Base-by-base conservation (phyloP, 2,113 vertebrate genomes). In the Isichthys henryi region DNA sequence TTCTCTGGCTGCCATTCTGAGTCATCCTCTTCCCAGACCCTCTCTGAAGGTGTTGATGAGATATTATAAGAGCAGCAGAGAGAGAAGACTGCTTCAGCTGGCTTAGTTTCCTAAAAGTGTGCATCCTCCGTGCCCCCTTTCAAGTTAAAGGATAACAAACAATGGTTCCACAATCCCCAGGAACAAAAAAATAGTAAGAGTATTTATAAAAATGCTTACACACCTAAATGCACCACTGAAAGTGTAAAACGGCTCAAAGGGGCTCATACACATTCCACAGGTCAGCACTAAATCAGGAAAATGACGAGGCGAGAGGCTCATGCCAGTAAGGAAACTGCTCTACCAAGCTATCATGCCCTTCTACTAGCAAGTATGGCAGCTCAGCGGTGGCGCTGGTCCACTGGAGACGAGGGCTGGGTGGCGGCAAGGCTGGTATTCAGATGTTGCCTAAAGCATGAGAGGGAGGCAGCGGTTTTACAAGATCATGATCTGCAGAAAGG, bases 401-500 rank as follows among this genome's bases (percentile, higher is more conserved):
- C 62, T 31, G 62, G n/a, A 70, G 62, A 70, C 62, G 31, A 31
- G n/a, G 62, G n/a, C 62, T 70, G 62, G 21, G 62, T 70, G n/a
- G 9, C 31, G n/a, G 62, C 62, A 70, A 70, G 0, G 62, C 10
- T 70, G 62, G n/a, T 70, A 70, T 70, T 13, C 62, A 70, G 62
- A 13, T 70, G 62, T 31, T 70, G n/a, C 62, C 62, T 3, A 84
- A 84, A 84, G 21, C 45, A 11, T 84, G 50, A 11, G 17, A 48
- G 49, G 35, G 46, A n/a, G 80, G 11, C 82, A 84, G 19, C 43
- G 4, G 21, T 48, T 21, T 46, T 23, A 46, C 89, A 58, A 87
- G 92, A n/a, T 84, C 84, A 83, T 90, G 46, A 92, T 94, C 95
- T 96, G 83, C 2, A 31, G 53, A 66, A 70, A 70, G 62, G 62